phyloP scores from a whole-genome alignment of 2,113 vertebrate species.

The Ciconia maguari region DNA sequence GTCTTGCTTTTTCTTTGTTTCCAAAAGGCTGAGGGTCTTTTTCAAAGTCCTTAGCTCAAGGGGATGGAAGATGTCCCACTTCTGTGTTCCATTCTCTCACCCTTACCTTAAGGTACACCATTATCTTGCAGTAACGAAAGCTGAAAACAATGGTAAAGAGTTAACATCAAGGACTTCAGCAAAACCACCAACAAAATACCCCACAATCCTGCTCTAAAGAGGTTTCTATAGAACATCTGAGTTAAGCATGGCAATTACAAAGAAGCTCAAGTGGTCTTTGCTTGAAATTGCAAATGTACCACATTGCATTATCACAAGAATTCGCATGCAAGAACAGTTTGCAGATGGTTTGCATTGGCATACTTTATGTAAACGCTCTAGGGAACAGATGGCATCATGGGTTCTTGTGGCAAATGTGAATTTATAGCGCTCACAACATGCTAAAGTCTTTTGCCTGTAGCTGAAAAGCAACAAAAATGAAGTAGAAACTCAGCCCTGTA shows the following conservation, averaged over 20 bases:
- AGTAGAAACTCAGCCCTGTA: slow-evolving; percentile 24
- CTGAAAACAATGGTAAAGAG: slow-evolving; percentile 3
- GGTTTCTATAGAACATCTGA: slow-evolving; percentile 57
- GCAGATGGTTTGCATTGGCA: slow-evolving; percentile 72
- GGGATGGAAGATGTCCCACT: background rate
- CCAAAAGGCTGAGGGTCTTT: background rate
- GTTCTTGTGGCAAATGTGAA: slow-evolving; percentile 67
- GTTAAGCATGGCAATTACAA: slow-evolving; percentile 69
- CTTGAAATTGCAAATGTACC: slow-evolving; percentile 71
- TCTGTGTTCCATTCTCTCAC: background rate
- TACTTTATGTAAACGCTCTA: slow-evolving; percentile 70
- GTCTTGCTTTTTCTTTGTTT: background rate
- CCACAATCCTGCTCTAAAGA: slow-evolving; percentile 4
- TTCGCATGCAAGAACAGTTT: slow-evolving; percentile 61
- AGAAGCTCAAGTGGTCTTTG: slow-evolving; percentile 64
- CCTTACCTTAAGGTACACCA: background rate
- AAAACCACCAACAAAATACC: slow-evolving; percentile 9
- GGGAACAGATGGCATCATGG: slow-evolving; percentile 74
- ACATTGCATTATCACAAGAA: slow-evolving; percentile 59
- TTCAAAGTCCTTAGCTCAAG: background rate
- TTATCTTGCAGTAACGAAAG: slow-evolving; percentile 5
- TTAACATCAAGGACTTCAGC: slow-evolving; percentile 43
- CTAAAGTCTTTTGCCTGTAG: slow-evolving; percentile 61
- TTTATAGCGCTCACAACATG: slow-evolving; percentile 58
- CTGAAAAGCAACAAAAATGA: slow-evolving; percentile 53